These are phyloP conservation scores for Diarsia mendica DNA, from an alignment of 2,888 invertebrate genomes.

Conservation along the genomic window DNA sequence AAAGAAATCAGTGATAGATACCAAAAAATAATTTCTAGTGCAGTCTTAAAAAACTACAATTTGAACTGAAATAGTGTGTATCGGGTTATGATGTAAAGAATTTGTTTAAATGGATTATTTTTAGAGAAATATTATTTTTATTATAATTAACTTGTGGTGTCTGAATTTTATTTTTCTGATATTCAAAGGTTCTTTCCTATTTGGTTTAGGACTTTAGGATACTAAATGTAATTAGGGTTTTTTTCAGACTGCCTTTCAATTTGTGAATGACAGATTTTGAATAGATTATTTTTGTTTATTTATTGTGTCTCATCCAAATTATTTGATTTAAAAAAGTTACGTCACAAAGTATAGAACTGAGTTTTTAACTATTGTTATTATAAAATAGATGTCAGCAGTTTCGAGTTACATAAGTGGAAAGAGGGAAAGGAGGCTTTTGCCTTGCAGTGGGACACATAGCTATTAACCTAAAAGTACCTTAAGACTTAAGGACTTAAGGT, in stretches of 20 bases:
- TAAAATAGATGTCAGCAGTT: constrained; percentile 7
- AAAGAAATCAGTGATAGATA: neutral
- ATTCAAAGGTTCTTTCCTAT: constrained; percentile 1
- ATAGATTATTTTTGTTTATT: neutral
- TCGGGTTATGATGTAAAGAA: constrained; percentile 2
- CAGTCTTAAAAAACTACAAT: constrained; percentile 20
- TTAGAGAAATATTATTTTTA: constrained; percentile 46
- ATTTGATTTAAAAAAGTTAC: neutral
- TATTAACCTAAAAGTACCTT: too few relatives aligned
- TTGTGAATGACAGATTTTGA: constrained; percentile 10
- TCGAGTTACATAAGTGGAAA: neutral
- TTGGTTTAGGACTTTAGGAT: constrained; percentile 22
- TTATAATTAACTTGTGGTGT: constrained; percentile 49
- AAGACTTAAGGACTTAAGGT: too few relatives aligned
- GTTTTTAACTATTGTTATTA: constrained; percentile 15
- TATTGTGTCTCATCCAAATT: neutral
- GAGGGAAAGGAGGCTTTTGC: too few relatives aligned
- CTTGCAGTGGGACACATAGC: too few relatives aligned
- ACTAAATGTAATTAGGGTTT: neutral
- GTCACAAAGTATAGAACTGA: constrained; percentile 47
- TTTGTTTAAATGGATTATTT: constrained; percentile 51
- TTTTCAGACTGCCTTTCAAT: constrained; percentile 3
- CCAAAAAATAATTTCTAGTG: neutral
- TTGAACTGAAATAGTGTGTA: constrained; percentile 18
- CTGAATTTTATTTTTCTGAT: constrained; percentile 39